Evolutionary conservation across 2,113 vertebrate genomes (phyloP), one percentile per base, ranked within the genome.

Genomic region (Pygathrix nemaeus): DNA sequence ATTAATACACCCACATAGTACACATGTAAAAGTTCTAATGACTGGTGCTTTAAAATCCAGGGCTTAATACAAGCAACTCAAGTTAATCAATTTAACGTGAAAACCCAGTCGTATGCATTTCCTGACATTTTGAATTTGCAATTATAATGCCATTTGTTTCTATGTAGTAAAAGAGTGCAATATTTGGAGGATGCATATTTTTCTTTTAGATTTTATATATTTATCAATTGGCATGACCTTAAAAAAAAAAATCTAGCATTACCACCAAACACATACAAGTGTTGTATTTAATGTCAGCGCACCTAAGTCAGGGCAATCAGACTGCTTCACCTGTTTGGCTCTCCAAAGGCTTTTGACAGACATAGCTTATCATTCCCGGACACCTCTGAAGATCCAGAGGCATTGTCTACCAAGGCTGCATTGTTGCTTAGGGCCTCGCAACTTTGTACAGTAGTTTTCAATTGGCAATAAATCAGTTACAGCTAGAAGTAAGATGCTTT

Each of bases 261-360:
- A 57, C 27, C 25, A 68, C 4, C 5, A 45, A 14, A 72, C 6
- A 21, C 3, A 8, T 2, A 4, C 18, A 66, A 4, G 17, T 12
- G 50, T 21, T n/a, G 20, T 23, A 25, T 3, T n/a, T 43, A n/a
- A 40, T 3, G 16, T 16, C 0, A 0, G 1, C 17, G 48, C 38
- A 12, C 2, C 38, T 52, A 1, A 40, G 4, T n/a, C 52, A 30
- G 20, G 16, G 27, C 57, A n/a, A 6, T n/a, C 45, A 30, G 20
- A 20, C 21, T 35, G 0, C 45, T 23, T 32, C 17, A 43, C 83
- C 35, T 21, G 50, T 27, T 13, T 2, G 18, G 2, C 4, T 40
- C 25, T 11, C 11, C 11, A 0, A 1, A 21, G 40, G 13, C n/a
- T 48, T 18, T 12, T 16, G 59, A 23, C 23, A 72, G 23, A 32